Evolutionary conservation across 92 coral and sea anemone genomes (phyloP).

Genomic region (Palythoa grandis): DNA sequence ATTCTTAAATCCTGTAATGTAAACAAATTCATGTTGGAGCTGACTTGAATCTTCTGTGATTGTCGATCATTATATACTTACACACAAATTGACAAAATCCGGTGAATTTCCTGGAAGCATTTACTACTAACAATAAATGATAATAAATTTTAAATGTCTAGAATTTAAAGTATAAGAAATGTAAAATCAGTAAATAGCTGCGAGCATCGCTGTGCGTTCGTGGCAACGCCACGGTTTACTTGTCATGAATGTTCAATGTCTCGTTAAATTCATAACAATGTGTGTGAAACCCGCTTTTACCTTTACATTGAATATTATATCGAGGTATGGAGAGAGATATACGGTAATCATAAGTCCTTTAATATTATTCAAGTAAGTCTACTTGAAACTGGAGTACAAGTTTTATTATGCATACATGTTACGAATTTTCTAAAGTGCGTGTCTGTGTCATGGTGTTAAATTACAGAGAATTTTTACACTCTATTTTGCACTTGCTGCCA

Average conservation of each 20-base stretch:
- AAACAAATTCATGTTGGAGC: not conserved
- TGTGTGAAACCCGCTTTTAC: not conserved
- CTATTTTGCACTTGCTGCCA: too few relatives aligned
- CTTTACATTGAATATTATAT: not conserved
- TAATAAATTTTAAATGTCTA: not conserved
- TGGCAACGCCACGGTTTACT: not conserved
- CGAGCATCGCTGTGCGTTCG: not conserved
- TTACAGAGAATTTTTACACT: too few relatives aligned
- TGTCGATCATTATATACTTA: not conserved
- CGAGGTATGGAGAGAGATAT: not conserved
- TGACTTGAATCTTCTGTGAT: not conserved
- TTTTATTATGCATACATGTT: not conserved
- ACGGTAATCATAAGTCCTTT: not conserved
- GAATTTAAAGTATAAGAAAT: not conserved
- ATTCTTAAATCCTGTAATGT: not conserved
- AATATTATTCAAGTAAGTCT: not conserved
- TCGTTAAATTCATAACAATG: not conserved
- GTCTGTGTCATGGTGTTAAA: too few relatives aligned
- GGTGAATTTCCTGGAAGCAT: not conserved
- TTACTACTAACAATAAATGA: not conserved
- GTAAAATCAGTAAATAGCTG: not conserved
- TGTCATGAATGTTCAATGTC: not conserved
- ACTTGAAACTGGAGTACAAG: not conserved
- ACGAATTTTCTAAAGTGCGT: not conserved
- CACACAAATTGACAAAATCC: not conserved